Conservation (phyloP, 2,113 vertebrate species). For the Haemorhous mexicanus region DNA sequence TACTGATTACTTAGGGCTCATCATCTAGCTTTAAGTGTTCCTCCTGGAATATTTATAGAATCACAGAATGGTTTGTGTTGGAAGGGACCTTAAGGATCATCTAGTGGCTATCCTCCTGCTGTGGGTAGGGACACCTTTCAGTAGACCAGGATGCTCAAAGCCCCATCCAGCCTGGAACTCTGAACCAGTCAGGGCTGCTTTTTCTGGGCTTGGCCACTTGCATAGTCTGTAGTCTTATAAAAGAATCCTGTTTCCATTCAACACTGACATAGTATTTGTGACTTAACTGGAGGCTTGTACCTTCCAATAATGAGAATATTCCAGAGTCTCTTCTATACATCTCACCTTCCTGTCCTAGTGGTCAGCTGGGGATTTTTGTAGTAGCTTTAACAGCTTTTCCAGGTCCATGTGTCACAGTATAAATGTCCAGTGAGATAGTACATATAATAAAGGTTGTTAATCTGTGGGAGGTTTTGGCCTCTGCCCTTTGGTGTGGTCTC, state of each 20-base stretch:
- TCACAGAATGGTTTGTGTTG: not conserved
- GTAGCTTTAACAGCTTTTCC: not conserved
- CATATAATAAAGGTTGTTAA: not conserved
- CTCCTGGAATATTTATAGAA: not conserved
- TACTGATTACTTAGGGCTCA: not conserved
- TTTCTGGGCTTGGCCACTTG: not conserved
- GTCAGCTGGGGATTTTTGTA: not conserved
- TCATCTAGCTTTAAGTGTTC: not conserved
- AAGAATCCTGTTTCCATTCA: not conserved
- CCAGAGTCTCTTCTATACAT: not conserved
- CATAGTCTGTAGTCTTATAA: not conserved
- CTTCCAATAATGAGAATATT: not conserved
- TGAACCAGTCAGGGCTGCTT: not conserved
- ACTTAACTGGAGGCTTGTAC: not conserved
- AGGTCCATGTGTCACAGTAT: rapidly evolving
- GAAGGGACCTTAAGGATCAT: not conserved
- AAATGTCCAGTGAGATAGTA: not conserved
- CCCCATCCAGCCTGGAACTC: not conserved
- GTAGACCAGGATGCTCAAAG: not conserved
- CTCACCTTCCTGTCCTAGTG: not conserved
- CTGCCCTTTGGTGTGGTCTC: not conserved
- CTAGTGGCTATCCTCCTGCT: not conserved
- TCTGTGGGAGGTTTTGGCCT: not conserved
- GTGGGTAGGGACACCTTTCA: not conserved
- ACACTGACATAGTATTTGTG: not conserved